Evolutionary conservation across 2,888 invertebrate genomes (phyloP), one percentile per base, ranked within the genome.

Genomic region (Diaperis boleti): DNA sequence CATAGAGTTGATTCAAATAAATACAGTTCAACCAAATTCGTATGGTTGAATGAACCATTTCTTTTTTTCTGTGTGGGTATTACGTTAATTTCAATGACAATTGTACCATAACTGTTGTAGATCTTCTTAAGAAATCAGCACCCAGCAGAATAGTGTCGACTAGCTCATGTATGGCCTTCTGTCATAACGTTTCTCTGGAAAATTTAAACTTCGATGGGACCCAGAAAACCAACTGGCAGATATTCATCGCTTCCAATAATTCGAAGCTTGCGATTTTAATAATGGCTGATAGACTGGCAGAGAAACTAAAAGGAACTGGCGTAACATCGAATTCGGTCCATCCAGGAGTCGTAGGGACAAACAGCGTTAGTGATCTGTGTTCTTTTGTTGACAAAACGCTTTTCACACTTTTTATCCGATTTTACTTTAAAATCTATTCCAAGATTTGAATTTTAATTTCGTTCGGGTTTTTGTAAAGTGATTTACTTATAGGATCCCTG

Each of bases 111-210:
- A 13, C 8, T n/a, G 13, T 39, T 18, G 15, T 8, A 29, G 29
- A 45, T 14, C 20, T 29, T 8, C 29, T 67, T 31, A 69, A 64
- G 41, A 64, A 64, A 39, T 64, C 70, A n/a, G 49, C 49, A 5
- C 62, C 66, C 15, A 54, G 59, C 44, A 56, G 69, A 11, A 68
- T 69, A 26, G 60, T 68, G 1, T 65, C 45, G 14, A 44, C 33
- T 7, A 42, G 42, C 14, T 60, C 60, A 0, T 52, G 14, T 20
- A 3, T 47, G 22, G 57, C 57, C 2, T 45, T 20, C 75, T n/a
- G 49, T 2, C n/a, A 7, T 3, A 42, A 31, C 10, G 33, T 59
- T 17, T 10, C 20, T 8, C 1, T 20, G 8, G n/a, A 35, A 5
- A 49, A 31, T 35, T 35, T 33, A 13, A 49, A 49, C 14, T 35